Evolutionary conservation across 2,113 vertebrate species (phyloP), one percentile per base, ranked within the genome.

Genomic region (Colaptes auratus): DNA sequence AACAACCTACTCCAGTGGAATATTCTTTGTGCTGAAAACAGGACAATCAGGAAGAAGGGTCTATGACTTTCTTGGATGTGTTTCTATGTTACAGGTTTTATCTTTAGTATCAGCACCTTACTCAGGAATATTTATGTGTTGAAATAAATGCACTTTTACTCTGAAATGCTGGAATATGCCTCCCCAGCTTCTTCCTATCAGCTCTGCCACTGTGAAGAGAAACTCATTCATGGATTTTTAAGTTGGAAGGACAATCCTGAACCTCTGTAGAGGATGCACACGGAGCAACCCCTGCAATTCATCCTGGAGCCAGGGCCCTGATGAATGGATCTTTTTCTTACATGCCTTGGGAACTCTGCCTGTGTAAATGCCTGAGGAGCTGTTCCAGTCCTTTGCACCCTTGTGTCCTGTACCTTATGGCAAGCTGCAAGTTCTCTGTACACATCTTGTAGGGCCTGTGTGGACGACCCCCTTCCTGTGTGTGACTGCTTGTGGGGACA

Each of bases 61-160:
- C 80, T 92, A 82, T 95, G 88, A 88, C 86, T 42, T 80, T 53
- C 63, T 81, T 71, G 71, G 56, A 83, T 72, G 30, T 73, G 21
- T 88, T 91, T 86, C 84, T 89, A 1, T 67, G 36, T 86, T 95
- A 52, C 21, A 36, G 5, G 61, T 96, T 94, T 93, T 79, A 64
- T 87, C 82, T 67, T 86, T 81, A 84, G 16, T 76, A 50, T 82
- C 70, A 63, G 33, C 69, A 69, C 53, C 73, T 30, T 55, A 65
- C 28, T 58, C 85, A 72, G 64, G 64, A 78, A 33, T 84, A 53
- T 79, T 94, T 89, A 12, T 71, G 46, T 94, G 55, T 82, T 88
- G 76, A 89, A 96, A 95, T 95, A 96, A 96, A 94, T 31, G 83
- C 15, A 0, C 28, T 88, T 83, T 82, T 94, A 0, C 59, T 58